phyloP scores from a whole-genome alignment of 2,888 invertebrate genomes.

The Drosophila multiciliata region DNA sequence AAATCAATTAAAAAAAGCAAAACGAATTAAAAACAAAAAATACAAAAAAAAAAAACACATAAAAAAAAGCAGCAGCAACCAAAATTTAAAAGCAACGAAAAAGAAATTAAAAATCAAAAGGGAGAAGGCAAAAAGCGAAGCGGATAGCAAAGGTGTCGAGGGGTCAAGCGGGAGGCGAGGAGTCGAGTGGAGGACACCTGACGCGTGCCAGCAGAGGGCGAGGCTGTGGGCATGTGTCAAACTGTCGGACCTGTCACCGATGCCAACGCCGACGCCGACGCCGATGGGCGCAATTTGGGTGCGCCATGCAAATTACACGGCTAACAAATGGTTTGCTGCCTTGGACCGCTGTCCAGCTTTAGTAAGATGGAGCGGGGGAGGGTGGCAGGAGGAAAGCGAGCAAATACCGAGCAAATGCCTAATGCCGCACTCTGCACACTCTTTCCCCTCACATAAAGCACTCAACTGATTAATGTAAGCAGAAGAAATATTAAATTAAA shows the following conservation, averaged over 20 bases:
- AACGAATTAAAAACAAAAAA: constrained; percentile 10
- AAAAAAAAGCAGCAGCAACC: neutral
- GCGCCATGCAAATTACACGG: constrained; percentile 67
- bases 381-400: too few relatives aligned
- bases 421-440: constrained; percentile 13
- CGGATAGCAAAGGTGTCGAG: constrained; percentile 1
- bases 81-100: neutral
- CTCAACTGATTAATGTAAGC: neutral
- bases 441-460: neutral
- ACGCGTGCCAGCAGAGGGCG: neutral
- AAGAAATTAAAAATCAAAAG: constrained; percentile 17
- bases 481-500: too few relatives aligned
- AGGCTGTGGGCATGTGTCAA: constrained; percentile 62
- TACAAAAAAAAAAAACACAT: neutral
- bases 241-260: constrained; percentile 42
- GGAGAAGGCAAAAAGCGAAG: constrained; percentile 35
- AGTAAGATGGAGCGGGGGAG: neutral
- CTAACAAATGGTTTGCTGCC: constrained; percentile 60
- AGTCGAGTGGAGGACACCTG: constrained; percentile 13
- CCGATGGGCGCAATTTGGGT: constrained; percentile 57
- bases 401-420: neutral
- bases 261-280: constrained; percentile 25
- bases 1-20: constrained; percentile 74
- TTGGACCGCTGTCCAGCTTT: constrained; percentile 3
- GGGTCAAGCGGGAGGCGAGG: neutral